Conservation (phyloP, 2,113 vertebrate genomes). For the Oreocharis arfaki region DNA sequence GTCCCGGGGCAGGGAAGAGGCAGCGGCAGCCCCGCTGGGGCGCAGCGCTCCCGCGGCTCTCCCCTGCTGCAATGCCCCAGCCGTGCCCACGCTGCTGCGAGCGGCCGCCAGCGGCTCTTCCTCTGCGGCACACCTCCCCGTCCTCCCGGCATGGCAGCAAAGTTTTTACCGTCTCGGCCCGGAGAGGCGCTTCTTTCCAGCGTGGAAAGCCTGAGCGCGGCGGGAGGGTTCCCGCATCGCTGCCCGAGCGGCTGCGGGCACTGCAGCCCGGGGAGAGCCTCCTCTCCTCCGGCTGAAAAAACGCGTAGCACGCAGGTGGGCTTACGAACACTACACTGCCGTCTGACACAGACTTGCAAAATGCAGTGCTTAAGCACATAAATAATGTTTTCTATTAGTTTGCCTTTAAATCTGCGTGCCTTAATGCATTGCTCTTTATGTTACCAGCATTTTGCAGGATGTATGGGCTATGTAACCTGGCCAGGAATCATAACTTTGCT, state of each 20-base stretch:
- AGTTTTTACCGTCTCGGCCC: not conserved
- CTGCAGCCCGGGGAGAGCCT: not conserved
- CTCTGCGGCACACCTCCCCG: not conserved
- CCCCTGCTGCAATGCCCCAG: not conserved
- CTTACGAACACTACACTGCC: not conserved
- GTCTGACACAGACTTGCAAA: not conserved
- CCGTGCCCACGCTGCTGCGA: fast-evolving
- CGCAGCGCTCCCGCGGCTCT: not conserved
- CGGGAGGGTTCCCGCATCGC: not conserved
- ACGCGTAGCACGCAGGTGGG: fast-evolving
- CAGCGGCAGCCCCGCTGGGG: fast-evolving
- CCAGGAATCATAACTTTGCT: not conserved
- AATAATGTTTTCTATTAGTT: not conserved
- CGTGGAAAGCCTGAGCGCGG: fast-evolving
- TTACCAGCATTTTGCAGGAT: fast-evolving
- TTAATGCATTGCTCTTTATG: not conserved
- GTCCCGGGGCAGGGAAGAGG: not conserved
- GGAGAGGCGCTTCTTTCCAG: not conserved
- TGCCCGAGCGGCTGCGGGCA: fast-evolving
- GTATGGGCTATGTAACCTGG: not conserved
- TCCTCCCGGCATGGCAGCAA: not conserved
- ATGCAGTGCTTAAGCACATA: not conserved
- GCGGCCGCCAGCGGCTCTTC: not conserved
- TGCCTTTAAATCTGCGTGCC: not conserved
- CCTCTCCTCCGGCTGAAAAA: not conserved